Conservation (phyloP, 2,797 vertebrate genomes). For the Paguma larvata region DNA sequence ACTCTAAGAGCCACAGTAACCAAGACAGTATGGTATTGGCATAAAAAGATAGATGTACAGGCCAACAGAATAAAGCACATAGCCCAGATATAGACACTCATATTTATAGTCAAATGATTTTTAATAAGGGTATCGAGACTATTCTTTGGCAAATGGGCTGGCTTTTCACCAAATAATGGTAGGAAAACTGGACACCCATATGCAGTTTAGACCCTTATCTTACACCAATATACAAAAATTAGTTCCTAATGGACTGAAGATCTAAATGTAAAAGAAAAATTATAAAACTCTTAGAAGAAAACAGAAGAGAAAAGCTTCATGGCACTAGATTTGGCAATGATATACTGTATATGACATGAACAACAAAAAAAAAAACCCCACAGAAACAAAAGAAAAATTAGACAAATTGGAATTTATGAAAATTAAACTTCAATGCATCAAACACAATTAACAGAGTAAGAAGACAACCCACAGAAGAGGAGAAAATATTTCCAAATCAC, state of each 20-base stretch:
- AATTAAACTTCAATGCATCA: not conserved
- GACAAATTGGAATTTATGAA: not conserved
- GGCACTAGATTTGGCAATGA: not conserved
- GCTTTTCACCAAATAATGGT: not conserved
- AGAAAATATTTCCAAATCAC: not conserved
- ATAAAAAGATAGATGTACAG: not conserved
- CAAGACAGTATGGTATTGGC: not conserved
- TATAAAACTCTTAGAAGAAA: conserved; percentile 2
- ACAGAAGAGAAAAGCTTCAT: not conserved
- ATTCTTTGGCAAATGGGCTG: not conserved
- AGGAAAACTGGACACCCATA: not conserved
- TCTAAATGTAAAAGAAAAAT: not conserved
- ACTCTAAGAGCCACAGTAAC: not conserved
- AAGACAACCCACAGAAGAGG: not conserved
- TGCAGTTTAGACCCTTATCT: not conserved
- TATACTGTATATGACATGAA: not conserved
- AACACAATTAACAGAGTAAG: not conserved
- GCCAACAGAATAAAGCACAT: not conserved
- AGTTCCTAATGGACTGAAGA: not conserved
- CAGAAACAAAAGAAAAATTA: not conserved
- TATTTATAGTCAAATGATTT: not conserved
- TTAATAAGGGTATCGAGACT: not conserved
- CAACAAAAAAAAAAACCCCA: not conserved
- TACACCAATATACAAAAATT: not conserved
- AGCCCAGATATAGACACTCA: not conserved